Evolutionary conservation across 1,140 invertebrate genomes (phyloP), one percentile per base, ranked within the genome.

Genomic region (Saxidomus purpurata): DNA sequence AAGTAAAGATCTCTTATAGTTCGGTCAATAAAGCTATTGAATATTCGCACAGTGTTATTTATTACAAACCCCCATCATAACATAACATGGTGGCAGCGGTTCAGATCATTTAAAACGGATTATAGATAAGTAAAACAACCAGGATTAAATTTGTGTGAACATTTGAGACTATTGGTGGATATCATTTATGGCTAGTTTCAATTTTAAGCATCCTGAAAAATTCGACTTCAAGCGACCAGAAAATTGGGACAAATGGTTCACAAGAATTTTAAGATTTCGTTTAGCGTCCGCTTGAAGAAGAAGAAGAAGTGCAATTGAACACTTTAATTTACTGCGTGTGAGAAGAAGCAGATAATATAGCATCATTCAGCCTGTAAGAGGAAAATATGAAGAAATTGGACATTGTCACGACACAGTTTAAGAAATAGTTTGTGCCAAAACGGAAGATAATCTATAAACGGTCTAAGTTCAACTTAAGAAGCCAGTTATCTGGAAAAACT

Each of bases 161-260:
- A 55, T 13, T 55, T 22, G 13, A 13, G 15, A 55, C 52, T 4
- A 1, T 71, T 19, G 34, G 13, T 40, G 19, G 31, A 36, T n/a
- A 22, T 71, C 34, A 6, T 34, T 34, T 19, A 34, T 71, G 28
- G 67, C 28, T 19, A 38, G 17, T 13, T 36, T 71, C 13, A 34
- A 71, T 8, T 71, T 71, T 40, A 31, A 22, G n/a, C 15, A 71
- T 13, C 67, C 34, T 0, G 67, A 71, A 34, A 71, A 38, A 71
- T 34, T 71, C 28, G 28, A 71, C 67, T 34, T 15, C 15, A 13
- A 8, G 34, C 31, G n/a, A 19, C 67, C 25, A 19, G 67, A 36
- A 31, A 71, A 34, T 38, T 71, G 67, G 38, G 63, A 71, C 31
- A 71, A 71, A 40, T 71, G 67, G 28, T 71, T 71, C 38, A 34